Evolutionary conservation across 2,113 vertebrate genomes (phyloP), one percentile per base, ranked within the genome.

Genomic region (Cynopterus brachyotis): DNA sequence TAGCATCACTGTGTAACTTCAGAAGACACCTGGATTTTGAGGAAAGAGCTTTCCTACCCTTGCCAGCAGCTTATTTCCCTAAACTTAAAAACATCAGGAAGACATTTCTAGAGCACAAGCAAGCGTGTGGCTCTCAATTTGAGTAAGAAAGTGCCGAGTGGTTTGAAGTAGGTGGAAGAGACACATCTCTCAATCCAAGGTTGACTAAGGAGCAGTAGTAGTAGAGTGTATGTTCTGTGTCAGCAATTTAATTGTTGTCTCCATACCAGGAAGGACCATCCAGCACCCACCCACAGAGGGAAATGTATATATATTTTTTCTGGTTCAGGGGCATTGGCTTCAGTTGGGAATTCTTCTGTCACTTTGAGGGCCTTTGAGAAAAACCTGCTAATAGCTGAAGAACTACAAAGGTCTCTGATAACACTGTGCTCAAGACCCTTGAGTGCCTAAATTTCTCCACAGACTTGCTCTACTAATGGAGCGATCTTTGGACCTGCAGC

Each of bases 1-100:
- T 42, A 55, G 20, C 57, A 40, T 64, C 53, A 10, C 28, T 50
- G 5, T 88, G 9, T 47, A 73, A 35, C 82, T 83, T 87, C 22
- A 50, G 17, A 53, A 83, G 20, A 45, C 35, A 45, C 19, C 42
- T 91, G 45, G 37, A 55, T 45, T 57, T 50, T 86, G n/a, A 96
- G 62, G 69, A 79, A 76, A 47, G 35, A 53, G 6, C 40, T 84
- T 62, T 47, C 17, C 32, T 59, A 22, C 40, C 53, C 15, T 53
- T 72, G 16, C 75, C 78, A 76, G 47, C 55, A 73, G 12, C 10
- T 62, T 62, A 84, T 64, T 97, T 82, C 10, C 59, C 50, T 57
- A 35, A 66, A 37, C 40, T 67, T 69, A 40, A 84, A 75, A 70
- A 70, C 47, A 73, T 45, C n/a, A 69, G 60, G 92, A 72, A 83